Evolutionary conservation across 1,140 invertebrate species (phyloP), one percentile per base, ranked within the genome.

Genomic region (Cryptotermes secundus): DNA sequence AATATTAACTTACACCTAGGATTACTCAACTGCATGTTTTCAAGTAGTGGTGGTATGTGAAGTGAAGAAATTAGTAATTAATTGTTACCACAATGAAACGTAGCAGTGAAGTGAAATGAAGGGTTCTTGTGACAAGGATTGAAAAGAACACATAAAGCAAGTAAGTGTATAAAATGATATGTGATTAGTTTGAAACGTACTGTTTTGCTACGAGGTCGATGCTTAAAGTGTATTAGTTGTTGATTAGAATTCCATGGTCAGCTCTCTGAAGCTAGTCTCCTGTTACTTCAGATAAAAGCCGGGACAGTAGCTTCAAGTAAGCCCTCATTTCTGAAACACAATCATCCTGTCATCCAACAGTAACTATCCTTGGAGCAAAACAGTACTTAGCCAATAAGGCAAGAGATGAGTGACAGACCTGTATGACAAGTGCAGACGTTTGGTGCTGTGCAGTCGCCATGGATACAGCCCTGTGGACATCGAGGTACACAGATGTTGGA

Each of bases 401-500:
- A 16, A 72, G 26, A 9, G 38, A 24, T 3, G 38, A n/a, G 4
- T 85, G 22, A 16, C 79, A 87, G 88, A 24, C 88, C 90, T 3
- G 83, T 35, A 81, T 87, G 59, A 85, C 90, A 91, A 6, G 83
- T 85, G 85, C 90, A 91, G 10, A 89, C 85, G n/a, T 89, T 89
- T 6, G 90, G 90, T 1, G 85, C 81, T 6, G 85, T 87, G 82
- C 90, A 91, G 1, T 87, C 85, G 0, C 90, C 90, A 83, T 91
- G 88, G 0, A 85, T 82, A 79, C 90, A 91, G 1, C 89, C 89
- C 12, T 88, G 88, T 79, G 90, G 88, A 84, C 90, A 91, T 26
- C 88, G 82, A 0, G 90, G 87, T 3, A 87, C 86, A 85, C 90
- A 91, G 7, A 87, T 84, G 19, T 88, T 87, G 7, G n/a, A 79